Conservation (phyloP, 2,888 invertebrate species). For the Caenorhabditis imperialis region DNA sequence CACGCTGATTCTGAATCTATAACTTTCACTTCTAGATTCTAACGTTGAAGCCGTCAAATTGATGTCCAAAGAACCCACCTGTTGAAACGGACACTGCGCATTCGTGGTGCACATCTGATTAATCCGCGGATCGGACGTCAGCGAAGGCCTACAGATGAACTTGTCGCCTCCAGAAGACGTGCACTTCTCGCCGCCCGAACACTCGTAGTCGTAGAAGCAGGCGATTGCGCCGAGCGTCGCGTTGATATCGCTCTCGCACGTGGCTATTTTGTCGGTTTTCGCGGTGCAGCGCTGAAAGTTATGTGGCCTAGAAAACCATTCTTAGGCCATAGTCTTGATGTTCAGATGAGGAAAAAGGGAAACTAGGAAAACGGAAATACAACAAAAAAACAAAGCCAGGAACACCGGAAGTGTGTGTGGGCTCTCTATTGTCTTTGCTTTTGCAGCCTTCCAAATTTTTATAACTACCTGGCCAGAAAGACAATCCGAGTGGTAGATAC, state of each 20-base stretch:
- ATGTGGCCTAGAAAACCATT: too few species aligned
- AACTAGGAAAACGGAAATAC: background rate
- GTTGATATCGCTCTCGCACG: constrained; percentile 41
- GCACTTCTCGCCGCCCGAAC: constrained; percentile 65
- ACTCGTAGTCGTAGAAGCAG: constrained; percentile 63
- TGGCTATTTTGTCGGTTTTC: constrained; percentile 26
- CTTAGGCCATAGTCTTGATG: too few species aligned
- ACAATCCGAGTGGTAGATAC: constrained; percentile 62
- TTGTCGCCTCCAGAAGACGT: constrained; percentile 25
- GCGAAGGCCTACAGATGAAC: constrained; percentile 54
- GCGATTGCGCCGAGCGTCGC: constrained; percentile 51
- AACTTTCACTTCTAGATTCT: too few species aligned
- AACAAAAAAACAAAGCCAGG: background rate
- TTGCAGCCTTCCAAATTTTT: background rate
- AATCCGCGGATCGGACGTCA: constrained; percentile 52
- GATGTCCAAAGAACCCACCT: too few species aligned
- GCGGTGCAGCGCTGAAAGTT: constrained; percentile 37
- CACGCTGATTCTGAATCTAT: too few species aligned
- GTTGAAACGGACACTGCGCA: constrained; percentile 62
- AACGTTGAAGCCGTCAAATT: too few species aligned
- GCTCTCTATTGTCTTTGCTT: too few species aligned
- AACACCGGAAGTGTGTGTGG: too few species aligned
- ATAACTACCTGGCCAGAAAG: constrained; percentile 53
- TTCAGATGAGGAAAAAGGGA: too few species aligned
- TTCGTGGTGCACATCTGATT: constrained; percentile 58